A percentile compares a stretch with the other conserved stretches of the same genome.
Conservation (phyloP, 2,888 invertebrate genomes). For the Melitaea athalia region DNA sequence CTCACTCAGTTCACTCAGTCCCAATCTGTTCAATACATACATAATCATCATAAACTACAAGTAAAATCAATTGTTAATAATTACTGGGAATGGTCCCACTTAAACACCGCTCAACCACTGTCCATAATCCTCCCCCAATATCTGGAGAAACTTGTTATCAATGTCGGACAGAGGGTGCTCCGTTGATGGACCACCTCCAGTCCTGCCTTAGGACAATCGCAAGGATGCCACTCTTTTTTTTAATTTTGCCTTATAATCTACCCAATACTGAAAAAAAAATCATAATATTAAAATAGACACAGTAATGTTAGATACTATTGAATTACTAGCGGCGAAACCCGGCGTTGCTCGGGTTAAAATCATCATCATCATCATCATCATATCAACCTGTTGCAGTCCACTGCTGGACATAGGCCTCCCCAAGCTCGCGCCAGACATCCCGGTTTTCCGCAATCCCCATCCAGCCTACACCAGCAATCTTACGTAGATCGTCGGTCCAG, state of each 20-base stretch:
- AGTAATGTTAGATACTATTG: background rate
- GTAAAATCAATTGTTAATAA: background rate
- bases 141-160: slow-evolving; percentile 17
- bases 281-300: background rate
- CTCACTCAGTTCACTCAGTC: no score
- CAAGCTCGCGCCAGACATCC: no score
- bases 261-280: slow-evolving; percentile 19
- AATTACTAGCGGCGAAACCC: no score
- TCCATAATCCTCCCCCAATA: slow-evolving; percentile 23
- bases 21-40: no score
- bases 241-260: slow-evolving; percentile 15
- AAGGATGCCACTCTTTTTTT: background rate
- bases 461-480: no score
- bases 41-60: no score
- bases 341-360: no score
- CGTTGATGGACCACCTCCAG: slow-evolving; percentile 5
- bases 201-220: background rate
- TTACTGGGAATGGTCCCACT: background rate
- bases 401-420: no score
- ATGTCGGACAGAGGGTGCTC: background rate
- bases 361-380: no score
- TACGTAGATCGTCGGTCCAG: no score
- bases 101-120: background rate
- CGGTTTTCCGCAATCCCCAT: no score
- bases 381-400: no score